Base-by-base conservation (phyloP, 2,797 vertebrate species). In the Molossus alvarezi region DNA sequence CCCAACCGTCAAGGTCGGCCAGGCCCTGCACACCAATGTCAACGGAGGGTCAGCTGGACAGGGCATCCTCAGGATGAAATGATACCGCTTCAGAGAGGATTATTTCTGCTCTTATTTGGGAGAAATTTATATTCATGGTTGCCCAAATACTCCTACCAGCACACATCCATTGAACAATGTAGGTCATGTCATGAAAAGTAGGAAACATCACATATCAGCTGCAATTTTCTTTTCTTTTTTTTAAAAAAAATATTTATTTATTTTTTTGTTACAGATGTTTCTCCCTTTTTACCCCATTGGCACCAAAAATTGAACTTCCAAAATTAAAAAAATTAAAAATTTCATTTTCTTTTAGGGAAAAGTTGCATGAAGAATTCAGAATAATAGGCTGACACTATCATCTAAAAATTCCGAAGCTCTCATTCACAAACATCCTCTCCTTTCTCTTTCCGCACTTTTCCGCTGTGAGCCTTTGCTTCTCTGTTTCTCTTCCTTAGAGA, bases 51-150 rank as follows among this genome's bases (percentile, higher is more conserved):
- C 84, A 92, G 37, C 33, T 82, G 88, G 90, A 10, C 91, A 33
- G 33, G 23, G 15, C 27, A 23, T 23, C 29, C 25, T 85, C 72
- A 84, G 75, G 80, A 69, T 69, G 79, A 29, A 81, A 67, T 67
- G 62, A 71, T 58, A 14, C 0, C 5, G 67, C 62, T 91, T 90
- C 48, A 75, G 20, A 85, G 85, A 73, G 84, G 62, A 88, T 77
- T n/a, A 53, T 72, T 83, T 95, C 23, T 60, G 45, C 82, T 90
- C 27, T 58, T 92, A 89, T 93, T 93, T n/a, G 77, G 75, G 41
- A 80, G 77, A 84, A 85, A 82, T 82, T 94, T 80, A 93, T 17
- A 60, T 79, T 81, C 20, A 23, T 71, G 87, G 14, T 85, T 86
- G 41, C 60, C 60, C 12, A 73, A 95, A 95, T 91, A 58, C 37